Conservation (phyloP, 1,140 invertebrate species). For the Drosophila aff. region DNA sequence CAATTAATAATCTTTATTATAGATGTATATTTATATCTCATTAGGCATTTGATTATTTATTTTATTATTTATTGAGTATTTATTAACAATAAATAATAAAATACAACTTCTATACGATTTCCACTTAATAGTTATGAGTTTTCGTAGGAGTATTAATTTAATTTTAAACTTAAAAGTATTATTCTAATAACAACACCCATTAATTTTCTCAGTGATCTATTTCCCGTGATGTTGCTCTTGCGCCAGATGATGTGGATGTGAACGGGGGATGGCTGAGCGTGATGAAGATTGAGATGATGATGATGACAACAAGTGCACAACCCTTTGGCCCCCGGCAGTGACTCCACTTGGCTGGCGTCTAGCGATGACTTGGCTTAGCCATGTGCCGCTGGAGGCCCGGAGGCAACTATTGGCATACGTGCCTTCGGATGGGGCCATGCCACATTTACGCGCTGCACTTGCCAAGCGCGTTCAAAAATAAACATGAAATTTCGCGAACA, state of each 20-base stretch:
- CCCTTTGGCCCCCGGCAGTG: slow-evolving; percentile 62
- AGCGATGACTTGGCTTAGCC: slow-evolving; percentile 35
- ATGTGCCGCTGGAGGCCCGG: slow-evolving; percentile 11
- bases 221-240: slow-evolving; percentile 8
- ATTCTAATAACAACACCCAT: too few relatives aligned
- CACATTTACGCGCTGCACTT: slow-evolving; percentile 72
- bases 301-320: slow-evolving; percentile 79
- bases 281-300: slow-evolving; percentile 27
- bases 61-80: too few relatives aligned
- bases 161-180: neutral
- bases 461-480: slow-evolving; percentile 75
- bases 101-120: too few relatives aligned
- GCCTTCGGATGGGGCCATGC: slow-evolving; percentile 49
- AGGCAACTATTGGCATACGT: slow-evolving; percentile 42
- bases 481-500: slow-evolving; percentile 46
- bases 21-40: too few relatives aligned
- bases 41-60: too few relatives aligned
- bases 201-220: slow-evolving; percentile 6
- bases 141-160: neutral
- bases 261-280: slow-evolving; percentile 19
- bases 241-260: slow-evolving; percentile 42
- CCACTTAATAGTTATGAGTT: neutral
- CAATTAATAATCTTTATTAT: too few relatives aligned
- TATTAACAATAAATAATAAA: too few relatives aligned
- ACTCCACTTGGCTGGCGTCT: slow-evolving; percentile 50